A percentile compares a stretch with the other conserved stretches of the same genome.
phyloP scores from a whole-genome alignment of 92 coral and sea anemone genomes.

The Porites rus region DNA sequence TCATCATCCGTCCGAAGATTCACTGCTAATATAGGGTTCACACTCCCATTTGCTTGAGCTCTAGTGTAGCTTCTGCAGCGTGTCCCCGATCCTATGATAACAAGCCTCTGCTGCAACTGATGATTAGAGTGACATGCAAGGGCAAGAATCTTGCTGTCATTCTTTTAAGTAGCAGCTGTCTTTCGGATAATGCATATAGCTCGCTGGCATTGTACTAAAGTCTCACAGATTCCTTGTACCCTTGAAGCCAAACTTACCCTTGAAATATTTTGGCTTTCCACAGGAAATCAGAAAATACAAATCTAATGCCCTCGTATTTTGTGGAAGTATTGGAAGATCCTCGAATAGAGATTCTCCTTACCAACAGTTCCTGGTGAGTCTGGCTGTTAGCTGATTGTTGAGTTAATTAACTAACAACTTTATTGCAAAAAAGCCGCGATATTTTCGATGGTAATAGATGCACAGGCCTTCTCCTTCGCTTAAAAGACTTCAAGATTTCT shows the following conservation, averaged over 20 bases:
- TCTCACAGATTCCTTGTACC: conserved; percentile 60
- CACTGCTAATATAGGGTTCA: conserved; percentile 15
- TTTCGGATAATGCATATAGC: conserved; percentile 51
- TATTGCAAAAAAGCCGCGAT: conserved; percentile 66
- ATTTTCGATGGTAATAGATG: conserved; percentile 64
- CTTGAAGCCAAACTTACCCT: conserved; percentile 56
- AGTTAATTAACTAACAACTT: conserved; percentile 51
- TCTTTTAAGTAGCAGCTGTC: conserved; percentile 29
- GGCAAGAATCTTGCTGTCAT: conserved; percentile 55
- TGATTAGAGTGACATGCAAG: conserved; percentile 60
- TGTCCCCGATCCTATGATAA: conserved; percentile 64
- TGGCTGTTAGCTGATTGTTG: conserved; percentile 35
- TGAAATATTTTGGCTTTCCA: conserved; percentile 55
- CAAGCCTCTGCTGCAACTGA: conserved; percentile 70
- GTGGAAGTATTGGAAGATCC: conserved; percentile 47
- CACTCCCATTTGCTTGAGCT: conserved; percentile 30
- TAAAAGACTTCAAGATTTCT: conserved; percentile 25
- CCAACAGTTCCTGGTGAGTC: conserved; percentile 21
- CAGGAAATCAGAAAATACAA: conserved; percentile 74
- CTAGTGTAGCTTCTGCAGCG: conserved; percentile 49
- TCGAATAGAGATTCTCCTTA: conserved; percentile 47
- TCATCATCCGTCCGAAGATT: conserved; percentile 13
- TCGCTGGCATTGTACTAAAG: conserved; percentile 50
- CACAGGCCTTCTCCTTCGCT: conserved; percentile 42
- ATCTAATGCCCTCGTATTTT: conserved; percentile 32